Base-by-base conservation (phyloP, 2,113 vertebrate species). In the Hystrix brachyura region DNA sequence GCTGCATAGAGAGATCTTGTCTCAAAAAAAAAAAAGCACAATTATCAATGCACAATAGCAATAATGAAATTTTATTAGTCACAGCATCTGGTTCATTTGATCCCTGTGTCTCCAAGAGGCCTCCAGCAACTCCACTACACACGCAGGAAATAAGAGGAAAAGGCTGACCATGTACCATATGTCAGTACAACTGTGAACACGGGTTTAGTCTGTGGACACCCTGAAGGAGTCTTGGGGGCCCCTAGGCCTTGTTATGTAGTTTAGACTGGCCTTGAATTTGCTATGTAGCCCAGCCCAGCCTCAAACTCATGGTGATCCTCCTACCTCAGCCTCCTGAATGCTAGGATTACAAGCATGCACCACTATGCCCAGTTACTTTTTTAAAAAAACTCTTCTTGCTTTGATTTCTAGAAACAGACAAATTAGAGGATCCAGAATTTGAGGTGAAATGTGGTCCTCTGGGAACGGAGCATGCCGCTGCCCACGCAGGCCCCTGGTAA, bases 401-500 rank as follows among this genome's bases (percentile, higher is more conserved):
- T 85, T 71, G 13, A 10, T 38, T 79, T 94, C 78, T 74, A 97
- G 97, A 79, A 55, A 15, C 6, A 72, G 46, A 71, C 4, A 11
- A 90, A 3, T 13, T 29, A 17, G 65, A 95, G 12, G 78, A 51
- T 51, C 59, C 38, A 3, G 96, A 78, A 46, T 43, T 71, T 3
- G 79, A 69, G 18, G 10, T 12, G 12, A 71, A 48, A 1, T 4
- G 4, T 25, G 10, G 15, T 23, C 48, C 43, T 1, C 55, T 2
- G 7, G 88, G 32, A 18, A 59, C 13, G 0, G 74, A 71, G 84
- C 7, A 7, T 0, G 0, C 9, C 0, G 2, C 32, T 0, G 4
- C 0, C 29, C 15, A 38, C 38, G 3, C 0, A 5, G 10, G 13
- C 0, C 1, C 3, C 34, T 0, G 96, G 97, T 97, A 91, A 89